Evolutionary conservation across 2,113 vertebrate species (phyloP).

Genomic region (Dicerorhinus sumatrensis): DNA sequence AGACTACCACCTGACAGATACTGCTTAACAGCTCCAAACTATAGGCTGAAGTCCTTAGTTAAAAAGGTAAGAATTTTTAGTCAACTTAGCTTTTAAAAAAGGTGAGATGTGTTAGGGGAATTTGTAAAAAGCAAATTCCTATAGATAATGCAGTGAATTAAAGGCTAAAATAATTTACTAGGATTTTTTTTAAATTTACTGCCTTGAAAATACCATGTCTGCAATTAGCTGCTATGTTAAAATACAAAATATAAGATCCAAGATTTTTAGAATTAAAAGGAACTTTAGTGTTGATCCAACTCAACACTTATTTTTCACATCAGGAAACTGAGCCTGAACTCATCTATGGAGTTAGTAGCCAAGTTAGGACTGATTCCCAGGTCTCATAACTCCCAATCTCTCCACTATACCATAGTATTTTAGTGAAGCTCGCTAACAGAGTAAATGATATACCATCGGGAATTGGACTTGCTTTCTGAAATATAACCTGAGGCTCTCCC

Average conservation of each 20-base stretch:
- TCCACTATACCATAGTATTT: not conserved
- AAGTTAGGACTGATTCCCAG: constrained; percentile 19
- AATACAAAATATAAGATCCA: not conserved
- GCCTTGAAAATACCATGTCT: constrained; percentile 22
- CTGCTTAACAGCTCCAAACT: constrained; percentile 97
- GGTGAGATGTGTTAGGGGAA: not conserved
- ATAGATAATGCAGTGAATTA: not conserved
- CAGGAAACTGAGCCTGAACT: constrained; percentile 15
- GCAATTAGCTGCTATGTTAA: not conserved
- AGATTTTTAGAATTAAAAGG: constrained; percentile 28
- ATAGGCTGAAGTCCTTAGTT: constrained; percentile 94
- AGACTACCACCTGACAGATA: constrained; percentile 96
- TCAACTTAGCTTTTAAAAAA: constrained; percentile 47
- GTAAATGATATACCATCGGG: not conserved
- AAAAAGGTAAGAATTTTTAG: constrained; percentile 92
- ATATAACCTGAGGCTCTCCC: not conserved
- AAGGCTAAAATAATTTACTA: constrained; percentile 47
- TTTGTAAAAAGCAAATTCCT: constrained; percentile 38
- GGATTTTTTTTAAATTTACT: constrained; percentile 3
- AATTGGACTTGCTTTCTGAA: constrained; percentile 52
- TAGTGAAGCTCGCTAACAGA: not conserved
- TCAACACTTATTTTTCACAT: constrained; percentile 16
- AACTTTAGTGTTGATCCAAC: constrained; percentile 42
- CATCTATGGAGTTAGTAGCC: constrained; percentile 26
- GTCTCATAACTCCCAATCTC: not conserved